Evolutionary conservation across 2,113 vertebrate species (phyloP).

Genomic region (Menura novaehollandiae): DNA sequence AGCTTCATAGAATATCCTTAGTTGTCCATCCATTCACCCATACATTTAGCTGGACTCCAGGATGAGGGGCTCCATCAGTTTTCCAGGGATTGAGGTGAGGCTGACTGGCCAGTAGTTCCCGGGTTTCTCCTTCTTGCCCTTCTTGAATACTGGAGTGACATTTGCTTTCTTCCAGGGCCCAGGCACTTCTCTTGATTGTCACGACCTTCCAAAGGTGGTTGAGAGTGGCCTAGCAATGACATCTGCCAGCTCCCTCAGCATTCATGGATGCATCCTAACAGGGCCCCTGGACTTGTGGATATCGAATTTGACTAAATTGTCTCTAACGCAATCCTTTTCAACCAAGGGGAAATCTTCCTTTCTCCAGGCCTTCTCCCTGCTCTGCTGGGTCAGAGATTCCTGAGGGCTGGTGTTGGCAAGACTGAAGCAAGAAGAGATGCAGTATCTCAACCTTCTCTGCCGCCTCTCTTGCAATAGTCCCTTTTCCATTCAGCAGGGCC

Average conservation of each 20-base stretch:
- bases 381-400: background rate
- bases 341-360: background rate
- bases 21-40: background rate
- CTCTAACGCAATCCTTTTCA: background rate
- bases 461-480: background rate
- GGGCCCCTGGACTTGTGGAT: background rate
- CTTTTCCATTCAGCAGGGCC: background rate
- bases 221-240: background rate
- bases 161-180: background rate
- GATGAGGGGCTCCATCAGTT: background rate
- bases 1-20: background rate
- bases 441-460: background rate
- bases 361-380: background rate
- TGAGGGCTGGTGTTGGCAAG: background rate
- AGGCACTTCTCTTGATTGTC: background rate
- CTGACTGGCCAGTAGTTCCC: background rate
- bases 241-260: background rate
- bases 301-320: background rate
- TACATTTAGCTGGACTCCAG: background rate
- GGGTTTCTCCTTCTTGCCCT: background rate
- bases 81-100: background rate
- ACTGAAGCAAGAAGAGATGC: background rate
- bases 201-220: background rate
- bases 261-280: background rate
- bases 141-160: background rate